phyloP scores from a whole-genome alignment of 2,888 invertebrate species.

The Sesamia inferens region DNA sequence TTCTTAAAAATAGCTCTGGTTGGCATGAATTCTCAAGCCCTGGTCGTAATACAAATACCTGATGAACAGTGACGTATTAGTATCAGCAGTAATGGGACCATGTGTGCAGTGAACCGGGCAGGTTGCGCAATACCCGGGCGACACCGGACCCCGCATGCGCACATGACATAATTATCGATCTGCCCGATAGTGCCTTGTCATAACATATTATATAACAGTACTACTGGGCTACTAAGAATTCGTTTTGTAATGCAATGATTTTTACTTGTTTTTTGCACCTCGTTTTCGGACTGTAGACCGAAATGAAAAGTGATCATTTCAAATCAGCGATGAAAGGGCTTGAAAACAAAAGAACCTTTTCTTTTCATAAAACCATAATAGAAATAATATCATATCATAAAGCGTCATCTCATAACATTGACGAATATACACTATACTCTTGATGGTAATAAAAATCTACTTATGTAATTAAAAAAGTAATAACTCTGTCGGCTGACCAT shows the following conservation, averaged over 20 bases:
- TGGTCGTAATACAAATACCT: not conserved
- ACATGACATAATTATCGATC: constrained; percentile 77
- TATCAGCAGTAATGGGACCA: constrained; percentile 71
- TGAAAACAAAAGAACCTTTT: not conserved
- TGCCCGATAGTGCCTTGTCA: constrained; percentile 67
- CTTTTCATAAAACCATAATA: not conserved
- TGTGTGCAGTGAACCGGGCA: constrained; percentile 66
- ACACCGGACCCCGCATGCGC: constrained; percentile 71
- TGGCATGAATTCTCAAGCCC: not conserved
- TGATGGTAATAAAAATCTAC: not conserved
- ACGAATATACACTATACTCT: not conserved
- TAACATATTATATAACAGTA: constrained; percentile 69
- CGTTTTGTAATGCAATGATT: constrained; percentile 41
- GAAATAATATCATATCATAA: not conserved
- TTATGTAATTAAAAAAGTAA: constrained; percentile 9
- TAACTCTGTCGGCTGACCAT: constrained; percentile 17
- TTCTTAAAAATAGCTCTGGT: not conserved
- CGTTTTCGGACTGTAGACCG: too few species aligned
- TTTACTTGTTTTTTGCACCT: not conserved
- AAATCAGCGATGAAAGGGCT: not conserved
- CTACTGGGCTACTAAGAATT: constrained; percentile 17
- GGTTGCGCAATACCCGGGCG: constrained; percentile 71
- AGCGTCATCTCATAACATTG: not conserved
- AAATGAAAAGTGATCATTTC: not conserved
- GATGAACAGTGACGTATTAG: constrained; percentile 53